Evolutionary conservation across 2,888 invertebrate genomes (phyloP).

Genomic region (Cremastinae sp.): DNA sequence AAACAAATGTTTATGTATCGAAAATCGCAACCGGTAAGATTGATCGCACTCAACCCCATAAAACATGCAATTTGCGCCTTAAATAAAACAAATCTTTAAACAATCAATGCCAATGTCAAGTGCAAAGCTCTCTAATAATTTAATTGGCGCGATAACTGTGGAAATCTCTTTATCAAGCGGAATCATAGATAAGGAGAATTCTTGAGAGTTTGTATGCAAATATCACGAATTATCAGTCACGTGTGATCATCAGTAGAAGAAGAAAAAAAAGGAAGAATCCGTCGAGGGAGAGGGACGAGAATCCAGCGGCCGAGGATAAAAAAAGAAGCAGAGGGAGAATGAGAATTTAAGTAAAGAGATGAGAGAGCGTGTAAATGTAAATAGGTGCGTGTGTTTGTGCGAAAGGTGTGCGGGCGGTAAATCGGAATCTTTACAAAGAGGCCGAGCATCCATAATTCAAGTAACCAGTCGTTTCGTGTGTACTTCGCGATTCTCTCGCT

Average conservation of each 20-base stretch:
- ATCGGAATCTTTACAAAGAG: slow-evolving; percentile 73
- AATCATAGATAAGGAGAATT: not conserved
- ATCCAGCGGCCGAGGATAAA: slow-evolving; percentile 1
- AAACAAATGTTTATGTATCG: slow-evolving; percentile 6
- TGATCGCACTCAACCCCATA: too few species aligned
- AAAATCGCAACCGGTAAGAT: too few species aligned
- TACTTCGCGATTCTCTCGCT: slow-evolving; percentile 45
- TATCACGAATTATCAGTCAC: slow-evolving; percentile 74
- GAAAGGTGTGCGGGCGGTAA: slow-evolving; percentile 61
- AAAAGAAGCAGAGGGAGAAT: slow-evolving; percentile 28
- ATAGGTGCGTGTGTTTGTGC: slow-evolving; percentile 31
- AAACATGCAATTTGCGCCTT: too few species aligned
- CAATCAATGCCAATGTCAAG: too few species aligned
- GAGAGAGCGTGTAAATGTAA: slow-evolving; percentile 11
- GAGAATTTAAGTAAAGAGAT: slow-evolving; percentile 31
- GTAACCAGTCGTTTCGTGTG: slow-evolving; percentile 73
- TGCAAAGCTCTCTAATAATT: too few species aligned
- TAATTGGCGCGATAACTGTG: too few species aligned
- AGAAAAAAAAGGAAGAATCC: slow-evolving; percentile 47
- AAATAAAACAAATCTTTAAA: too few species aligned
- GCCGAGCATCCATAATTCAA: slow-evolving; percentile 77
- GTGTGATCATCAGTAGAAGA: slow-evolving; percentile 69
- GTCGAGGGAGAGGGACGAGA: slow-evolving; percentile 10
- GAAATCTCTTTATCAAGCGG: too few species aligned
- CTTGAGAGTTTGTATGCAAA: slow-evolving; percentile 32